These are phyloP conservation scores for Penelope pileata DNA, from an alignment of 2,113 vertebrate genomes.

Conservation along the genomic window DNA sequence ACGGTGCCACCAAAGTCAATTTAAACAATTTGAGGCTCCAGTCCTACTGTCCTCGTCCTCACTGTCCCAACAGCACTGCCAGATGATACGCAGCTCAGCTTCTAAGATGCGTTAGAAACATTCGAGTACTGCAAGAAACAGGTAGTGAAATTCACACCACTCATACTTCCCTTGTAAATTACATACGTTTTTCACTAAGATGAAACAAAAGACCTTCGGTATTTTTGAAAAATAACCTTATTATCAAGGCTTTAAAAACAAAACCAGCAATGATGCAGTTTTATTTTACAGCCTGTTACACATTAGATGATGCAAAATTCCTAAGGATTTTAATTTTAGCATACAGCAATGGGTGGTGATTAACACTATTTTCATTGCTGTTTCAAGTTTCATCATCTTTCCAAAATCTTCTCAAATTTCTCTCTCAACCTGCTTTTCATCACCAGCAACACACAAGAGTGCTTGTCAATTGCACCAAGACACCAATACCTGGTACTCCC, in stretches of 20 bases:
- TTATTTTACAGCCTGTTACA: neutral
- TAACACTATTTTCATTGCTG: neutral
- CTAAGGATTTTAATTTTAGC: neutral
- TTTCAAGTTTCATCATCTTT: neutral
- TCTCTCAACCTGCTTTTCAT: neutral
- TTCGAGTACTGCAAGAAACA: neutral
- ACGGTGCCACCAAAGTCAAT: neutral
- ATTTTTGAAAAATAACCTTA: neutral
- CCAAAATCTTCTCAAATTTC: neutral
- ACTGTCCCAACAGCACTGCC: neutral
- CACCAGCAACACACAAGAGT: fast-evolving
- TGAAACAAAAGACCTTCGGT: neutral
- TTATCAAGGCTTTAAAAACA: neutral
- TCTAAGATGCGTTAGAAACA: fast-evolving
- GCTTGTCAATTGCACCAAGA: no score
- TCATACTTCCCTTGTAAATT: fast-evolving
- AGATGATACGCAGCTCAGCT: fast-evolving
- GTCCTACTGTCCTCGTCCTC: neutral
- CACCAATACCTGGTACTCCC: fast-evolving
- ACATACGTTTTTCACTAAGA: fast-evolving
- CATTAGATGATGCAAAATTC: neutral
- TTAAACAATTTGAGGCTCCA: neutral
- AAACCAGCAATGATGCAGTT: neutral
- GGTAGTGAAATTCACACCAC: fast-evolving
- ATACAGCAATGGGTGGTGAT: neutral